These are phyloP conservation scores for Sarcophilus harrisii DNA, from an alignment of 2,797 vertebrate species.

Conservation along the genomic window DNA sequence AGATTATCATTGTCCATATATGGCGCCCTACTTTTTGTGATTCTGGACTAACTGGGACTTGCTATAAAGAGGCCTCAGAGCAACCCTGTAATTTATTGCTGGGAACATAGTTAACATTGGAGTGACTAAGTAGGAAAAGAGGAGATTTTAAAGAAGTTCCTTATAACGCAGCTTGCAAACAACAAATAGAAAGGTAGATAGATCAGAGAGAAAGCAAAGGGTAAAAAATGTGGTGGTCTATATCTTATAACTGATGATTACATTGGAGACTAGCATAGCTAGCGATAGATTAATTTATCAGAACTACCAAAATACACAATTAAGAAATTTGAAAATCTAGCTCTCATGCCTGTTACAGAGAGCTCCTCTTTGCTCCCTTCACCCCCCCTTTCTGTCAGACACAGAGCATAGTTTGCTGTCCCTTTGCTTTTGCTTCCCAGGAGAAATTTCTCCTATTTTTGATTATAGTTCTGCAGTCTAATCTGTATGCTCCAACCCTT, in stretches of 20 bases:
- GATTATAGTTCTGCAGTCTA: neutral
- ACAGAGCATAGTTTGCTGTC: neutral
- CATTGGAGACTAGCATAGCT: neutral
- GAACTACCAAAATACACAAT: neutral
- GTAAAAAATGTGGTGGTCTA: accelerated
- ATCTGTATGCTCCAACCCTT: neutral
- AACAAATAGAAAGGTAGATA: neutral
- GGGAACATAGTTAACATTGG: neutral
- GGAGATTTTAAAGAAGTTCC: neutral
- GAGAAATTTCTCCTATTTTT: neutral
- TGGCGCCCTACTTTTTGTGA: neutral
- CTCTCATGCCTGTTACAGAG: neutral
- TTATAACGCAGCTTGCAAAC: neutral
- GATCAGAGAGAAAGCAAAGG: neutral
- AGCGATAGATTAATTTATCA: neutral
- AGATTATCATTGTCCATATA: neutral
- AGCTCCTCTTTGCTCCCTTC: neutral
- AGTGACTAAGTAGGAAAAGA: neutral
- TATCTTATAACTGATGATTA: neutral
- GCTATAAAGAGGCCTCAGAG: neutral
- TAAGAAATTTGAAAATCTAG: neutral
- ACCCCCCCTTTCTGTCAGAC: neutral
- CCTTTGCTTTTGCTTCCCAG: neutral
- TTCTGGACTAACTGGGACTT: too few relatives aligned
- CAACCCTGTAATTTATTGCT: neutral